These are phyloP conservation scores for Spilosoma lubricipeda DNA, from an alignment of 2,888 invertebrate species.

Conservation along the genomic window DNA sequence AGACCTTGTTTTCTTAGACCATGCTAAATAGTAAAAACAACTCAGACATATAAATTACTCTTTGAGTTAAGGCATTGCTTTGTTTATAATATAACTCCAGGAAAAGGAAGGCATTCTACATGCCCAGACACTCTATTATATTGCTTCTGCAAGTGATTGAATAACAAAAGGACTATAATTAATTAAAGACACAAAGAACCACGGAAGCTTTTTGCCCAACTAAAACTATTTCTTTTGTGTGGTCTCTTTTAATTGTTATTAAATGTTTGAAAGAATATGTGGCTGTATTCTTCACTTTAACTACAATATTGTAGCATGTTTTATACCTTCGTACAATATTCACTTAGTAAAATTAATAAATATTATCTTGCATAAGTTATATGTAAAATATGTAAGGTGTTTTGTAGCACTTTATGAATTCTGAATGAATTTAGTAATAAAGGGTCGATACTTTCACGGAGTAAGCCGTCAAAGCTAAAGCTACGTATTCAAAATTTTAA, in stretches of 20 bases:
- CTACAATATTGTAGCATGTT: background rate
- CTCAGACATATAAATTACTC: background rate
- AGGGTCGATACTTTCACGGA: background rate
- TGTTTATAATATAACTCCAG: background rate
- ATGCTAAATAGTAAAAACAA: background rate
- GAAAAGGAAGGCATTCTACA: slow-evolving; percentile 14
- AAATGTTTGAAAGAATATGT: slow-evolving; percentile 16
- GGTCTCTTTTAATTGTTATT: slow-evolving; percentile 20
- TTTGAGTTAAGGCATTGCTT: background rate
- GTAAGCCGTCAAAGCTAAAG: background rate
- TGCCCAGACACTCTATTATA: slow-evolving; percentile 22
- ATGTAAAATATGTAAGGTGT: background rate
- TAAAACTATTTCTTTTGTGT: slow-evolving; percentile 24
- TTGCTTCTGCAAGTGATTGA: slow-evolving; percentile 26
- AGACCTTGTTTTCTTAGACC: no score
- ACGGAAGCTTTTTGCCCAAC: slow-evolving; percentile 17
- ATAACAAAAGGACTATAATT: slow-evolving; percentile 37
- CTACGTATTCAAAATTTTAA: background rate
- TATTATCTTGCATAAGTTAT: background rate
- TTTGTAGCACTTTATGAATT: background rate
- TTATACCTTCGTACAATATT: background rate
- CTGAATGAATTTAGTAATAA: background rate
- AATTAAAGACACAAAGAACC: slow-evolving; percentile 35
- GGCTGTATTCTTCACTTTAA: background rate
- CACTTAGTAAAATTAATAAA: background rate